Percentiles rank a stretch among this genome's conserved stretches.
Conservation (phyloP, 2,888 invertebrate genomes). For the Phymatocera aterrima region DNA sequence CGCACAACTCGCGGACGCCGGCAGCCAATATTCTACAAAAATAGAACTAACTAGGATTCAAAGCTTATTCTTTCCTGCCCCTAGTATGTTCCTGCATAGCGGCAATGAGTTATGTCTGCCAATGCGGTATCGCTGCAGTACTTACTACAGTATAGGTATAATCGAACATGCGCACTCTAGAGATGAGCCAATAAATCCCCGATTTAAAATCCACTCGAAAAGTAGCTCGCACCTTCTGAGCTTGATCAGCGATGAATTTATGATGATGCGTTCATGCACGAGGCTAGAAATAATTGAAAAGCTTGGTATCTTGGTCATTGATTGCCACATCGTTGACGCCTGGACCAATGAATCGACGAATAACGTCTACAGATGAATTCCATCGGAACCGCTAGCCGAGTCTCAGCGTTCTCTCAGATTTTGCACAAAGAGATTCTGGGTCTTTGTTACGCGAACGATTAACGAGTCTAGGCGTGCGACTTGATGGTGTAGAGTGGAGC, state of each 20-base stretch:
- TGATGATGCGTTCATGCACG: background rate
- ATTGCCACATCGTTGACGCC: background rate
- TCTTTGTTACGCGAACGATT: background rate
- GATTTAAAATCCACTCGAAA: conserved; percentile 9
- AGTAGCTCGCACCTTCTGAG: background rate
- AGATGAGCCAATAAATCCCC: background rate
- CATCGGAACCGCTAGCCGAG: background rate
- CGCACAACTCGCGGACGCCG: background rate
- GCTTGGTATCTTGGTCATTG: background rate
- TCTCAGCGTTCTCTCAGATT: background rate
- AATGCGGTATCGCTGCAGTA: background rate
- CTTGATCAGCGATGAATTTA: background rate
- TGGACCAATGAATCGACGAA: background rate
- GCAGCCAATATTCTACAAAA: background rate
- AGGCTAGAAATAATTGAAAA: background rate
- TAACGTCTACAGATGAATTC: background rate
- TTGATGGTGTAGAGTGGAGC: background rate
- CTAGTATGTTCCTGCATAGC: background rate
- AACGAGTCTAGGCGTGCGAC: background rate
- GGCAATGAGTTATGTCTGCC: background rate
- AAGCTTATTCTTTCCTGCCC: background rate
- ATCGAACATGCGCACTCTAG: background rate
- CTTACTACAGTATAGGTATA: too few relatives aligned
- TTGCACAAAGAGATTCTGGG: background rate
- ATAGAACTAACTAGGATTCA: background rate